Evolutionary conservation across 2,797 vertebrate genomes (phyloP), one percentile per base, ranked within the genome.

Genomic region (Lemur catta): DNA sequence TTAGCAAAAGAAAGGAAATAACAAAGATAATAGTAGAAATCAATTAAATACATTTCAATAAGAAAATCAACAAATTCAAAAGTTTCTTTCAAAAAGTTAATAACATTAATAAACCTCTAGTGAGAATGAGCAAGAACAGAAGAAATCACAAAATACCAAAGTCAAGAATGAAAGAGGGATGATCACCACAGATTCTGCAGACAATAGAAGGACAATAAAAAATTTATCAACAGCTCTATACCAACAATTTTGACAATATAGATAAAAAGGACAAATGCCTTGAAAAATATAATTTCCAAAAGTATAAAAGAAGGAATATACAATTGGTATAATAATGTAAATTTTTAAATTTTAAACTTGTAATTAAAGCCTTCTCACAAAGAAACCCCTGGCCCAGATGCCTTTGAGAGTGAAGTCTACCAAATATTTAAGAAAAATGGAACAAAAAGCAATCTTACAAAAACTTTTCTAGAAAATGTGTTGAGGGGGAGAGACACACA

Each of bases 51-150:
- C 50, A 41, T 57, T 33, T 84, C 38, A 95, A 74, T 87, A 46
- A 78, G 12, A 92, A 93, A 84, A 50, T 48, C 43, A 86, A 63
- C 13, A 63, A n/a, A 80, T 80, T 38, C 43, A 69, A 61, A 93
- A 61, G 9, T 79, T 67, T 92, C 18, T 87, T 33, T 59, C 7
- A 93, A 84, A 84, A 50, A 79, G 50, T 30, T 46, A 78, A 22
- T 74, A 74, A 41, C 74, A 80, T n/a, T 78, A 12, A 67, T 75
- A 87, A 84, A 59, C 3, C 3, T 74, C n/a, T 35, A 84, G 41
- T 24, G 30, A 85, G 26, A 69, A 4, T 75, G 50, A 61, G 81
- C 7, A 93, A 84, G 78, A 63, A 30, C 43, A 57, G 55, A 69
- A 72, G 17, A 61, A 93, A 74, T 38, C 6, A 78, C n/a, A 79